These are phyloP conservation scores for Spodoptera frugiperda DNA, from an alignment of 1,140 invertebrate species.

Conservation along the genomic window DNA sequence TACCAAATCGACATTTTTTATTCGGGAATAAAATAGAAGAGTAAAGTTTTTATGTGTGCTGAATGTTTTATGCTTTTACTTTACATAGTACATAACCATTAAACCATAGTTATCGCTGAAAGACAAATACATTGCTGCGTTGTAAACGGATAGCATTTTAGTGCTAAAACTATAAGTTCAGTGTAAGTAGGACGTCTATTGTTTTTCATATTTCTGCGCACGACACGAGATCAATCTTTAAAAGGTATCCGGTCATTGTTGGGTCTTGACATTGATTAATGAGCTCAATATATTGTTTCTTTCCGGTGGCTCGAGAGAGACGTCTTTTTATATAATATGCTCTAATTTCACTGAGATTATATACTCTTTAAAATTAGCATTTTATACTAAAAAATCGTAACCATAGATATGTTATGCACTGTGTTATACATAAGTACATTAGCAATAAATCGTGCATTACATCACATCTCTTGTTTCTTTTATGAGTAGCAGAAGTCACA, in stretches of 20 bases:
- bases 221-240: slow-evolving; percentile 50
- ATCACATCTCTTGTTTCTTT: too few species aligned
- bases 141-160: neutral
- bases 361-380: neutral
- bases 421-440: too few species aligned
- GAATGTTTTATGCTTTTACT: slow-evolving; percentile 22
- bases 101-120: slow-evolving; percentile 4
- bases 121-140: neutral
- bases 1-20: slow-evolving; percentile 41
- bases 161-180: slow-evolving; percentile 2
- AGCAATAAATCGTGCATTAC: too few species aligned
- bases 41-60: slow-evolving; percentile 27
- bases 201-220: slow-evolving; percentile 38
- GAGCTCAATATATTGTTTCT: slow-evolving; percentile 63
- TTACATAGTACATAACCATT: slow-evolving; percentile 23
- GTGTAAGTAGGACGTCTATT: neutral
- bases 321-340: slow-evolving; percentile 20
- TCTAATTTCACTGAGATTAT: slow-evolving; percentile 9
- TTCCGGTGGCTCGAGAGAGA: slow-evolving; percentile 21
- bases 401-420: too few species aligned
- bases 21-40: slow-evolving; percentile 32
- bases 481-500: too few species aligned
- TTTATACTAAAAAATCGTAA: too few species aligned
- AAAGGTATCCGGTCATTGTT: slow-evolving; percentile 59
- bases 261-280: slow-evolving; percentile 71